Conservation (phyloP, 2,797 vertebrate species). For the Kryptopterus vitreolus region DNA sequence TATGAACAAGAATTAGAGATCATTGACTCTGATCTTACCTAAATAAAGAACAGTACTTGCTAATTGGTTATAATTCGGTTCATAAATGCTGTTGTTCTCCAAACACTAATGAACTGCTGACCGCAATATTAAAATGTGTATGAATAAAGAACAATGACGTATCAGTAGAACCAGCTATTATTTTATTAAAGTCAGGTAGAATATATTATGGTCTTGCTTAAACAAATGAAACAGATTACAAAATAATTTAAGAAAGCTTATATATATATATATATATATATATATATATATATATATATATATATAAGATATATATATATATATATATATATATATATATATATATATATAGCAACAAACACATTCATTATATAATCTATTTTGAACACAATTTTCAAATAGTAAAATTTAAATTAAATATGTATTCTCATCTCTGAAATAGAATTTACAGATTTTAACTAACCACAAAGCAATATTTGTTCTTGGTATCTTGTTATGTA, state of each 20-base stretch:
- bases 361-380: slow-evolving; percentile 9
- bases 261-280: not conserved
- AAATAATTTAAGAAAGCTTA: slow-evolving; percentile 26
- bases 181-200: not conserved
- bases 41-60: not conserved
- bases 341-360: slow-evolving; percentile 24
- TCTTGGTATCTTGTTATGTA: slow-evolving; percentile 4
- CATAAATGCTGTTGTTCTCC: not conserved
- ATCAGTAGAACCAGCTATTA: not conserved
- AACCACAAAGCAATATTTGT: slow-evolving; percentile 13
- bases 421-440: slow-evolving; percentile 22
- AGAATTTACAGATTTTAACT: slow-evolving; percentile 14
- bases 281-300: no score
- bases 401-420: slow-evolving; percentile 22
- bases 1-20: not conserved
- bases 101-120: no score
- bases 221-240: slow-evolving; percentile 16
- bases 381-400: slow-evolving; percentile 22
- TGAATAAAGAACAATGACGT: not conserved
- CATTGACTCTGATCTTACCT: not conserved
- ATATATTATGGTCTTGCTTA: not conserved
- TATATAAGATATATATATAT: no score
- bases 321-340: no score
- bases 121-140: not conserved
- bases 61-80: not conserved